Conservation (phyloP, 2,888 invertebrate species). For the Drosophila nigricruria region DNA sequence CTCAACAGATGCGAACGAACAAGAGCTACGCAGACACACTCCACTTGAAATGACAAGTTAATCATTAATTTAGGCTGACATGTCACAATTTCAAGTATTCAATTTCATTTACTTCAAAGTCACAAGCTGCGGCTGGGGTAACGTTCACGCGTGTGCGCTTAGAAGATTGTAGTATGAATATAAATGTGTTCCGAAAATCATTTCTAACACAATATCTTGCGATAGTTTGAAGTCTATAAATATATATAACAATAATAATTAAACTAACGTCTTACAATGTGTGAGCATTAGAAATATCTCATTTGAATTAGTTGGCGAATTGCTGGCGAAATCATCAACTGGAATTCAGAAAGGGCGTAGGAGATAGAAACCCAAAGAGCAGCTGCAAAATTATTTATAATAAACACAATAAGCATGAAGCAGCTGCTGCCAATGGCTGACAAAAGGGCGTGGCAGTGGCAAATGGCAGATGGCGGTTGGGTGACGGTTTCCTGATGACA, state of each 20-base stretch:
- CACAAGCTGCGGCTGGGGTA: constrained; percentile 20
- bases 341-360: constrained; percentile 6
- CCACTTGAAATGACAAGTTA: constrained; percentile 70
- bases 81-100: constrained; percentile 79
- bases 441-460: constrained; percentile 35
- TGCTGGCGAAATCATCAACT: constrained; percentile 10
- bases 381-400: constrained; percentile 77
- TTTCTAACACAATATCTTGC: not conserved
- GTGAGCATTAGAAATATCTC: not conserved
- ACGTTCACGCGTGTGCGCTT: not conserved
- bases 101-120: constrained; percentile 71
- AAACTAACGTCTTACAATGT: not conserved
- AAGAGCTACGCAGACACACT: constrained; percentile 11
- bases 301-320: constrained; percentile 1
- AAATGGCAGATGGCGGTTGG: constrained; percentile 24
- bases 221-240: not conserved
- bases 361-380: constrained; percentile 35
- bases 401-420: constrained; percentile 71
- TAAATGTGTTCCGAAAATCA: constrained; percentile 13
- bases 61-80: constrained; percentile 79
- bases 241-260: not conserved
- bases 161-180: not conserved
- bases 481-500: constrained; percentile 61
- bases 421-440: constrained; percentile 73
- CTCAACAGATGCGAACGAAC: constrained; percentile 15